Base-by-base conservation (phyloP, 2,888 invertebrate species). In the Orthosia cruda region DNA sequence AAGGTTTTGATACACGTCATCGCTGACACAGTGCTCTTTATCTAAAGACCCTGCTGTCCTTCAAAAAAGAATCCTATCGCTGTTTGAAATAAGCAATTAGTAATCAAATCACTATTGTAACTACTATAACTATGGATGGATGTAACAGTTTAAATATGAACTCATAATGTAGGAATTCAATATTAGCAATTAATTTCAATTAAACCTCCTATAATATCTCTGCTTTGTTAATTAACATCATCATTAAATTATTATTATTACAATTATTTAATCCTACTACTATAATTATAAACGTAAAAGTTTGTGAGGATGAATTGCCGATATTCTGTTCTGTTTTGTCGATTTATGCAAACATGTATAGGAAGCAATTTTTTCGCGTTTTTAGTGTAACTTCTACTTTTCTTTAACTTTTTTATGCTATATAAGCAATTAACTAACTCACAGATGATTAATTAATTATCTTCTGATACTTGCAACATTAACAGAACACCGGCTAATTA, bases 191-290 rank as follows among this genome's bases (percentile, higher is more conserved):
- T 18, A 23, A 40, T 66, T 66, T 59, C 16, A 66, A 47, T 66
- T 26, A 18, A 65, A 47, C 54, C 16, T 3, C 54, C 4, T 47
- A 18, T n/a, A 20, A 13, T 23, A 65, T 32, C 5, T 54, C 11
- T 65, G 20, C 20, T 66, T 32, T 20, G 20, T 71, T 55, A 26
- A 61, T 70, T 26, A 54, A 54, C 40, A 26, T 40, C 16, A 26
- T 49, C 18, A 18, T 54, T 9, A 20, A 49, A 40, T 18, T 49
- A 12, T 15, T 47, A 54, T 59, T 18, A n/a, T n/a, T n/a, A n/a
- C n/a, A n/a, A n/a, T n/a, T n/a, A n/a, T n/a, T n/a, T n/a, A 47
- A 52, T 32, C 26, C 26, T 32, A 32, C 26, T 32, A 32, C 26
- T 32, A 32, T 4, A n/a, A n/a, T n/a, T 32, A 32, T 32, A 32